Evolutionary conservation across 2,888 invertebrate species (phyloP), one percentile per base, ranked within the genome.

Genomic region (Conus canariensis): DNA sequence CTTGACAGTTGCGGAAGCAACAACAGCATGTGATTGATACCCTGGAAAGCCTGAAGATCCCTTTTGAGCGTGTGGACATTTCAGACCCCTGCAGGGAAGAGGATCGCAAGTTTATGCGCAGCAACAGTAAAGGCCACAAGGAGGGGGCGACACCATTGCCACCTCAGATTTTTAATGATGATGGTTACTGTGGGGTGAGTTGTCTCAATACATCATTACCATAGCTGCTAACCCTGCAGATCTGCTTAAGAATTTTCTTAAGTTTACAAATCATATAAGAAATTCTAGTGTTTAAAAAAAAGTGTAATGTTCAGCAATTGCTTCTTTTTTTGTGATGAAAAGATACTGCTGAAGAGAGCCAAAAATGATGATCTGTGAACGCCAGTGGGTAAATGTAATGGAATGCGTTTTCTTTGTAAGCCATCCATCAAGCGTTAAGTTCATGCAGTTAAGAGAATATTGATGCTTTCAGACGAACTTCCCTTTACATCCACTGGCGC

Each of bases 1-100:
- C 64, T 7, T 64, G 10, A 64, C 96, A 99, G 99, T 98, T 99
- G 93, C 99, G 99, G 97, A 99, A 99, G 97, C 97, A 98, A 94
- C 99, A 99, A 96, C 98, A 99, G 96, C 97, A 99, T 93, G 98
- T 99, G 90, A 96, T 98, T 94, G 98, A 99, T 98, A 98, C 99
- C 95, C 97, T 99, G 95, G 98, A 99, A 95, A 98, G 99, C 94
- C 98, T 98, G 97, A 97, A 97, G 96, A 98, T 99, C 94, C 97
- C 98, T 94, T 99, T 98, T 96, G 98, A 98, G 96, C 97, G 97
- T 91, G 98, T 99, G 95, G 99, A 99, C 96, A 99, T 99, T 95
- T 98, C 99, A 88, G 99, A 99, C 96, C 99, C 99, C 30, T 98
- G 98, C 88, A 98, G 97, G 96, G 99, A 99, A 96, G 97, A 97